These are phyloP conservation scores for Prochilodus magdalenae DNA, from an alignment of 2,113 vertebrate species.

Conservation along the genomic window DNA sequence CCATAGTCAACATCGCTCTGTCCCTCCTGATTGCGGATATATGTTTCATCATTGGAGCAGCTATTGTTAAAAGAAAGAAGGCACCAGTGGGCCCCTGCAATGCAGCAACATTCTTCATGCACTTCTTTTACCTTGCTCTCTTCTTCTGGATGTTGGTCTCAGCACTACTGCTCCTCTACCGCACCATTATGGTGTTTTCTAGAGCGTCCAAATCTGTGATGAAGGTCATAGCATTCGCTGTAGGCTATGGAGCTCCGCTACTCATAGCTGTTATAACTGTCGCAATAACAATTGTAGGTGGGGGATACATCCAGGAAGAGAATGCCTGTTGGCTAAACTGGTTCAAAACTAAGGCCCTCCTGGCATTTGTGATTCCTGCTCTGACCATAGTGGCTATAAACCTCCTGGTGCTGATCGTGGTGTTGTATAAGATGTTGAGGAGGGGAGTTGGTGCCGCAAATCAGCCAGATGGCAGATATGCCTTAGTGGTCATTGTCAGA, in stretches of 20 bases:
- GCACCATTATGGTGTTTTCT: slow-evolving; percentile 81
- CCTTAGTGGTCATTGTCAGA: slow-evolving; percentile 21
- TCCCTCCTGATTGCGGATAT: slow-evolving; percentile 82
- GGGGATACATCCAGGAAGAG: slow-evolving; percentile 70
- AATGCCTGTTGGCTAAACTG: slow-evolving; percentile 89
- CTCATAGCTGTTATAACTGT: slow-evolving; percentile 83
- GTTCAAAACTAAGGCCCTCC: slow-evolving; percentile 79
- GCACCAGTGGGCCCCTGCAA: slow-evolving; percentile 70
- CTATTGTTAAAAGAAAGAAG: slow-evolving; percentile 42
- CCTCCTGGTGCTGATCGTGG: slow-evolving; percentile 79
- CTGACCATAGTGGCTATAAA: slow-evolving; percentile 83
- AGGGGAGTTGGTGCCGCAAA: slow-evolving; percentile 66
- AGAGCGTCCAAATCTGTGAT: slow-evolving; percentile 78
- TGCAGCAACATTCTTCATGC: slow-evolving; percentile 85
- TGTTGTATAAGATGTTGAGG: slow-evolving; percentile 81
- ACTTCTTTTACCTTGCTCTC: slow-evolving; percentile 87
- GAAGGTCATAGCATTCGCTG: slow-evolving; percentile 74
- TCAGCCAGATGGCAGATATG: slow-evolving; percentile 59
- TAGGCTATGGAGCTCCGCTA: slow-evolving; percentile 85
- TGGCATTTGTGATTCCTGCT: slow-evolving; percentile 85
- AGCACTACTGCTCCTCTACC: slow-evolving; percentile 86
- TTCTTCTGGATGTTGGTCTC: slow-evolving; percentile 94
- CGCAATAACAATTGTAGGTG: slow-evolving; percentile 74
- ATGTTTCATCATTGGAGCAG: slow-evolving; percentile 82
- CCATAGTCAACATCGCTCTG: slow-evolving; percentile 84